Conservation (phyloP, 1,140 invertebrate genomes). For the Drosophila orena region DNA sequence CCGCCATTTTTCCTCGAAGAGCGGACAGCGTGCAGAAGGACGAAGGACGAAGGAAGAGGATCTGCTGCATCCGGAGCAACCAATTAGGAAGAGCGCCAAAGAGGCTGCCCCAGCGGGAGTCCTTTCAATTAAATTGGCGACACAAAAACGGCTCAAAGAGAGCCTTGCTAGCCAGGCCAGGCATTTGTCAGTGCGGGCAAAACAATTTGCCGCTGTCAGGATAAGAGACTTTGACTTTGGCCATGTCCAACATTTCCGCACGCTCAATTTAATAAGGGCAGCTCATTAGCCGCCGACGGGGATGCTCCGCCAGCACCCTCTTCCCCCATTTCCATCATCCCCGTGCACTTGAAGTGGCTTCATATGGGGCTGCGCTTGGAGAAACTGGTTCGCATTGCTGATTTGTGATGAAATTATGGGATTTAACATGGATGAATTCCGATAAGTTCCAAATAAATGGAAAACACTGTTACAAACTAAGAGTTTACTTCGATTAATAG, state of each 20-base stretch:
- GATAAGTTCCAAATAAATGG: no score
- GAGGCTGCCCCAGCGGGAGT: constrained; percentile 38
- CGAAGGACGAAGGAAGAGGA: neutral
- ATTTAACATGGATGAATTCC: no score
- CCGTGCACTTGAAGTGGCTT: neutral
- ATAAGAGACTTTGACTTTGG: constrained; percentile 27
- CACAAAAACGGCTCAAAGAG: constrained; percentile 31
- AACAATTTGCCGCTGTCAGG: constrained; percentile 52
- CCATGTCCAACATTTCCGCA: constrained; percentile 57
- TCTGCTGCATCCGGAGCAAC: constrained; percentile 43
- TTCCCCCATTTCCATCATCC: neutral
- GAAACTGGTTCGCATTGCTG: neutral
- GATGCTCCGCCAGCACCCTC: neutral
- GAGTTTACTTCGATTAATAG: no score
- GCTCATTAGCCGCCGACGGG: constrained; percentile 42
- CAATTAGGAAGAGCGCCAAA: constrained; percentile 74
- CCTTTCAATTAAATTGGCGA: constrained; percentile 51
- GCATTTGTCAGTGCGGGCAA: constrained; percentile 46
- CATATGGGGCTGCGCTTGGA: constrained; percentile 9
- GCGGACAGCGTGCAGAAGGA: constrained; percentile 39
- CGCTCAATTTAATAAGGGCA: constrained; percentile 46
- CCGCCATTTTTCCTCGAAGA: constrained; percentile 44
- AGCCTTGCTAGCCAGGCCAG: neutral
- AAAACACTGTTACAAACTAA: no score
- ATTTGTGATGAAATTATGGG: no score